Percentiles rank a stretch among this genome's conserved stretches.
These are phyloP conservation scores for Amphiura filiformis DNA, from an alignment of 35 echinoderm and acorn worm species.

Conservation along the genomic window DNA sequence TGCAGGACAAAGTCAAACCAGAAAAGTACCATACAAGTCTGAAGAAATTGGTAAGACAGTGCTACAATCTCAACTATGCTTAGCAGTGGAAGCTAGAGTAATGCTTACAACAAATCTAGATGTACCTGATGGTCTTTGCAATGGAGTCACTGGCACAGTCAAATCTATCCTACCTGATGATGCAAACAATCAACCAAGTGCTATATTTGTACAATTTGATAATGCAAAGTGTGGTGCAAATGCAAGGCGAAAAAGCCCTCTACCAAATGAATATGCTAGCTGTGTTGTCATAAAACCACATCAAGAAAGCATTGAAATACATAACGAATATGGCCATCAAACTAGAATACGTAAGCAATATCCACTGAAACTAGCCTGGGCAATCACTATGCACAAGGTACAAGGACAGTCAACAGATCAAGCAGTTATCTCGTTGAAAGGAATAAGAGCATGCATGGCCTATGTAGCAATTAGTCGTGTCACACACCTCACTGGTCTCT, in stretches of 20 bases:
- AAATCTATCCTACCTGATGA: not conserved
- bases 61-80: not conserved
- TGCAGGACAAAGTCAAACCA: not conserved
- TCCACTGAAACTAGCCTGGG: constrained; percentile 41
- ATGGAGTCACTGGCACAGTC: constrained; percentile 60
- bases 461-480: constrained; percentile 49
- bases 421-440: constrained; percentile 8
- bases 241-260: not conserved
- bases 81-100: constrained; percentile 45
- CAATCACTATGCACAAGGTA: constrained; percentile 28
- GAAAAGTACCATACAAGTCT: not conserved
- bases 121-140: constrained; percentile 71
- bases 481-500: constrained; percentile 3
- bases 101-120: constrained; percentile 71
- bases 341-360: constrained; percentile 8
- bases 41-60: not conserved
- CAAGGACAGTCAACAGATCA: constrained; percentile 44
- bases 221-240: constrained; percentile 23
- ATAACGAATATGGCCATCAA: not conserved
- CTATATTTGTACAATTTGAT: constrained; percentile 34
- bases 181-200: not conserved
- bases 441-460: not conserved
- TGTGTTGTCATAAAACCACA: not conserved
- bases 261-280: not conserved
- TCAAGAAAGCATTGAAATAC: not conserved